Base-by-base conservation (phyloP, 2,888 invertebrate genomes). In the Peribatodes rhomboidaria region DNA sequence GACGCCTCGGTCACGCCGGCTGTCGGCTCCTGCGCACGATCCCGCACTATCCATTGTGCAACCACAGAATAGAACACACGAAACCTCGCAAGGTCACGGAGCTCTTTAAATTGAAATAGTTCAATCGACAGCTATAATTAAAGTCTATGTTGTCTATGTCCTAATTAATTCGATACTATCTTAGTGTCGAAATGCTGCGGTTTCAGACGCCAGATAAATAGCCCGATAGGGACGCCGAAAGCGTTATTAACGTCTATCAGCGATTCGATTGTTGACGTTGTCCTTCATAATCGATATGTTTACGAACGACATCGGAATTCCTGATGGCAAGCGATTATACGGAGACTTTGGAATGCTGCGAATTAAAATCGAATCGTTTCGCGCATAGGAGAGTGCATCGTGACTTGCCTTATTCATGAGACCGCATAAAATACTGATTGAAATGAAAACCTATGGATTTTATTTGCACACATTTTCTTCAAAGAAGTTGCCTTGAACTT, bases 81-180 rank as follows among this genome's bases (percentile, higher is more conserved):
- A 80, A 84, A 79, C 76, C 73, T 66, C n/a, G 50, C 81, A 81
- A 84, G 82, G 85, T 49, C 55, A 31, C 39, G 27, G 42, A 60
- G 77, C 76, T 70, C 64, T 57, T 75, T 75, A 74, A 76, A 78
- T 76, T 75, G 70, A 77, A 77, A 78, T 70, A 72, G 70, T 73
- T 69, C 42, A 71, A 67, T 72, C 52, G 56, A 56, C 52, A 61
- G 61, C 71, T 78, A 81, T 85, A 87, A 88, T 88, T 89, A 85
- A 84, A 85, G 78, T 81, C 77, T 80, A 79, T 85, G 87, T 83
- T 76, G 78, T 80, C 78, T 80, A 79, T 85, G 87, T 83, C 75
- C 85, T 81, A 85, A 87, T 87, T 88, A 86, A 85, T 81, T 75
- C 75, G 84, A 87, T 85, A 85, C 76, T 78, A 78, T 72, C 69